These are phyloP conservation scores for Cotesia vestalis DNA, from an alignment of 1,140 invertebrate genomes.

Conservation along the genomic window DNA sequence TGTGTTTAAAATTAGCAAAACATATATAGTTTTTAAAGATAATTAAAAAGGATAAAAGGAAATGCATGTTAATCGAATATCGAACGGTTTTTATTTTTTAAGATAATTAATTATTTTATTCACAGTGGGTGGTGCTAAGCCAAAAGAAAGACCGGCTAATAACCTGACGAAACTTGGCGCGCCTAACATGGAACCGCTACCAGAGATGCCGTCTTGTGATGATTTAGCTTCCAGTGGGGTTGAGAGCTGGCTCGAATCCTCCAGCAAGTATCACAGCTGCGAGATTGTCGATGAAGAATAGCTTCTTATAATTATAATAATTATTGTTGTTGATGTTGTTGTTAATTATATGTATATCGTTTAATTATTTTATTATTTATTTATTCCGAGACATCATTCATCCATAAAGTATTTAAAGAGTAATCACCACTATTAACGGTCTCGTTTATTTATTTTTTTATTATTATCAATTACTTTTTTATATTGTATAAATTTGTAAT, in stretches of 20 bases:
- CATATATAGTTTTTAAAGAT: not conserved
- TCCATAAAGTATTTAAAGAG: no score
- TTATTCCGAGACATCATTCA: no score
- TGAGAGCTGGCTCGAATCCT: conserved; percentile 76
- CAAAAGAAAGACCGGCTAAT: conserved; percentile 53
- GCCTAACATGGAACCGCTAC: conserved; percentile 70
- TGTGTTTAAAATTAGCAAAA: not conserved
- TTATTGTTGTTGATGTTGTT: not conserved
- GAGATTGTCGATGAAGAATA: conserved; percentile 74
- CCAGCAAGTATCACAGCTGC: conserved; percentile 78
- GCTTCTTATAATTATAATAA: conserved; percentile 41
- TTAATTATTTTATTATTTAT: conserved; percentile 20
- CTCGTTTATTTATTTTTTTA: no score
- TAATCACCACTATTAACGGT: no score
- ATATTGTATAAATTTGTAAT: no score
- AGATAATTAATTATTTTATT: conserved; percentile 19
- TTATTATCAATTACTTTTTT: no score
- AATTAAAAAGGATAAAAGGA: not conserved
- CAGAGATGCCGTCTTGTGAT: conserved; percentile 72
- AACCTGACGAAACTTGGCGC: conserved; percentile 57
- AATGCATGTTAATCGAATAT: no score
- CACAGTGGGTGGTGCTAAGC: conserved; percentile 42
- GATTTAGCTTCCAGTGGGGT: conserved; percentile 72
- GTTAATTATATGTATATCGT: conserved; percentile 1
- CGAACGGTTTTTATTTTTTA: not conserved